Base-by-base conservation (phyloP, 2,888 invertebrate genomes). In the Polyommatus iphigenia region DNA sequence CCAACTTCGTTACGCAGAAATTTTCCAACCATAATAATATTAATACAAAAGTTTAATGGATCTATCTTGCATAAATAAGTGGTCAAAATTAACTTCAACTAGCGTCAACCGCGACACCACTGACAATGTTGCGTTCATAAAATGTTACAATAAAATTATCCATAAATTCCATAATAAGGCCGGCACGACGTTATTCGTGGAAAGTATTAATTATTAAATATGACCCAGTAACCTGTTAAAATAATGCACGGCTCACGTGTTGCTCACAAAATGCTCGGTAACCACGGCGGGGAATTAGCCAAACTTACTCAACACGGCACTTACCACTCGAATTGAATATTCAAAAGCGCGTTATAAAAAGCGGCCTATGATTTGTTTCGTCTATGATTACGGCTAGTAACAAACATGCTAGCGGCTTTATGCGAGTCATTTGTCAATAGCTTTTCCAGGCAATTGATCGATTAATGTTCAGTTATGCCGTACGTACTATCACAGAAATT, bases 121-220 rank as follows among this genome's bases (percentile, higher is more conserved):
- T 24, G 62, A 62, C 24, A 62, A 24, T 62, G 62, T 62, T 6
- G 59, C 20, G 24, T 29, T 32, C 29, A 67, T 67, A 29, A 67
- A 67, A 32, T 67, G 29, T 29, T 67, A 15, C 29, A 15, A 15
- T 32, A 10, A 67, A 67, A 67, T 67, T 29, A 29, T 18, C 29
- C 24, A 62, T 62, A 24, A 59, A 13, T 67, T 67, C 67, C 29
- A 67, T 67, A 67, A 29, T 67, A 67, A 67, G 67, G 62, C 24
- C 62, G 15, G 18, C 46, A 46, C 41, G 20, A 46, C 73, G 15
- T 13, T 73, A 20, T 73, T 36, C 41, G 46, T 54, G 46, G 50
- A 75, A 75, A 75, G 54, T 75, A 20, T 73, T 73, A 75, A 75
- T 75, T 75, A 75, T 54, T 75, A 50, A 50, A 24, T 54, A 54